Evolutionary conservation across 2,113 vertebrate genomes (phyloP), one percentile per base, ranked within the genome.

Genomic region (Tichodroma muraria): DNA sequence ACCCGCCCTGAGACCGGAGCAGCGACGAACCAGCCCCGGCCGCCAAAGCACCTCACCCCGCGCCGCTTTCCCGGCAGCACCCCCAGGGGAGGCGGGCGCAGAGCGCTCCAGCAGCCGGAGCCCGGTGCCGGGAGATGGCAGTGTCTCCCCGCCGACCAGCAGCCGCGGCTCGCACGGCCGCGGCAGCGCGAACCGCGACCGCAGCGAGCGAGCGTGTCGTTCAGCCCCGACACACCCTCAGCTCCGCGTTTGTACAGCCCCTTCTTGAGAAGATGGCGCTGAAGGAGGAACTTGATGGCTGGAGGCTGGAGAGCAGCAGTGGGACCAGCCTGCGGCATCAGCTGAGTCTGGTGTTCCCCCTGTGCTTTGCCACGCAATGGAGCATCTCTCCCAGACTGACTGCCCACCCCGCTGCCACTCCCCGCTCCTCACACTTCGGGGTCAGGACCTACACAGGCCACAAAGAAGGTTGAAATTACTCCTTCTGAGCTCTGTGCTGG

Each of bases 101-200:
- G 49, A 40, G 60, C 1, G 4, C 44, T 56, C 21, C 56, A 1
- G 3, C 66, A 5, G 15, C 10, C 2, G 40, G 15, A 66, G 44
- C 30, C 15, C 7, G 4, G 13, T 12, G 83, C 81, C 97, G 63
- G 95, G 86, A 97, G 97, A 15, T 96, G 98, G 98, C 97, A 78
- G 96, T 94, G 89, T 96, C 63, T 11, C 47, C 87, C 89, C 56
- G 9, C 65, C 19, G 35, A 75, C 23, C 7, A 6, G 49, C 70
- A 16, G 78, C 28, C 0, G 4, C 15, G 50, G 61, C 35, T 11
- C n/a, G 3, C n/a, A 3, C 3, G 24, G 66, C 68, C 6, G 4
- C 0, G 20, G 37, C 30, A n/a, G 16, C 20, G 8, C 49, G 13
- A 24, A 14, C 31, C 47, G 8, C 21, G 35, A 1, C 16, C 53